Base-by-base conservation (phyloP, 2,888 invertebrate genomes). In the Meliscaeva auricollis region DNA sequence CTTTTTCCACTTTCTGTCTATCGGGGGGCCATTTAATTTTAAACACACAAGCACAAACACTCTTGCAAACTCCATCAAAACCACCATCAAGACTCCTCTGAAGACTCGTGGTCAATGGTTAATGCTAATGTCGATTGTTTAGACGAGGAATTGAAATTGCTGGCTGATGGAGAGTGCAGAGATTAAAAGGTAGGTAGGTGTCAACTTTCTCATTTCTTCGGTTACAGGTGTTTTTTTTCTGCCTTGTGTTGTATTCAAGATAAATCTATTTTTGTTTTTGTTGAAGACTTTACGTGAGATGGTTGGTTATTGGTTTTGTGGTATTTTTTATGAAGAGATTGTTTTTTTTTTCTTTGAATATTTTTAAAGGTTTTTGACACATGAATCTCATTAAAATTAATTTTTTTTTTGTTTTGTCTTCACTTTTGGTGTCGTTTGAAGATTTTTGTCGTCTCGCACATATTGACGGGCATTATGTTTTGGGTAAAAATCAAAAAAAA, bases 131-230 rank as follows among this genome's bases (percentile, higher is more conserved):
- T 70, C 79, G 79, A 79, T 84, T 84, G 79, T 62, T 62, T 72
- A 70, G 79, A 66, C 46, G 66, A 38, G 26, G 84, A 72, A 76
- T 79, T 75, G 38, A 75, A 11, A 11, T 46, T 68, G 74, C 52
- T 41, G 22, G 9, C 38, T 58, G 58, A 58, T 58, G 46, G 22
- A 76, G 70, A 76, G 84, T 79, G 75, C 66, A 62, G 60, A 84
- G 72, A 68, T 79, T 75, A 75, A 69, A 74, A 64, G 72, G 72
- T 60, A 79, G 79, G 79, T 84, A 84, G 84, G 84, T 79, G 84
- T 84, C 84, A 84, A 84, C 84, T 84, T 84, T 84, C 84, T 84
- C 75, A 84, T 84, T 76, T 66, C 50, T 66, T 50, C 15, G 22
- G 66, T 50, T 66, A 66, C 66, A 66, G 66, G 66, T 66, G 66